Base-by-base conservation (phyloP, 2,797 vertebrate species). In the Limosa lapponica region DNA sequence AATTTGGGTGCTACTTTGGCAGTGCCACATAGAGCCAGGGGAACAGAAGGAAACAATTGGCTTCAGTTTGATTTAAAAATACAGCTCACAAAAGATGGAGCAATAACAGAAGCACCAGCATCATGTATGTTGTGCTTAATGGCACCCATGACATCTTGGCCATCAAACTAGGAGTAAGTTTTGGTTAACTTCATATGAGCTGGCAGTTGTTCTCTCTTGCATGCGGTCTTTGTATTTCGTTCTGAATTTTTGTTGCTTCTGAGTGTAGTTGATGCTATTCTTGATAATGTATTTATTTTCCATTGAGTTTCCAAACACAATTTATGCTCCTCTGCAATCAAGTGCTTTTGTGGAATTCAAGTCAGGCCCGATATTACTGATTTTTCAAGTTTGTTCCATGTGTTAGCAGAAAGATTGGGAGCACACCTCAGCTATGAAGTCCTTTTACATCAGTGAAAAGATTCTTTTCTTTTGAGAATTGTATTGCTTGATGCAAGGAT, bases 261-360 rank as follows among this genome's bases (percentile, higher is more conserved):
- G 2, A 69, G 41, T 20, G 14, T 70, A 70, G 61, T 13, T 89
- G 70, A 28, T 87, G 57, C 10, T 91, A 0, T 78, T 86, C 66
- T 83, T 82, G 54, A 59, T 48, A 67, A 71, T 8, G 3, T 81
- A 37, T 87, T 93, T 90, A 39, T 95, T 86, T 94, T 83, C 34
- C 51, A 3, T 36, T 69, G 65, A 90, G 69, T 93, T 95, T 94
- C 46, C 66, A 92, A 90, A 94, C 80, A 86, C 25, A 83, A 24
- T 89, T 92, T 72, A 51, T 89, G 36, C 43, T 59, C 16, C 62
- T 88, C 46, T 95, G 88, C 81, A 92, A 69, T 96, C 90, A 93
- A 87, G 43, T 92, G 86, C 80, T 90, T 88, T 92, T 96, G 90
- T 91, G 55, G 43, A 75, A 79, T 79, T 28, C 0, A 1, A 83